Conservation (phyloP, 2,113 vertebrate genomes). For the Onychostruthus taczanowskii region DNA sequence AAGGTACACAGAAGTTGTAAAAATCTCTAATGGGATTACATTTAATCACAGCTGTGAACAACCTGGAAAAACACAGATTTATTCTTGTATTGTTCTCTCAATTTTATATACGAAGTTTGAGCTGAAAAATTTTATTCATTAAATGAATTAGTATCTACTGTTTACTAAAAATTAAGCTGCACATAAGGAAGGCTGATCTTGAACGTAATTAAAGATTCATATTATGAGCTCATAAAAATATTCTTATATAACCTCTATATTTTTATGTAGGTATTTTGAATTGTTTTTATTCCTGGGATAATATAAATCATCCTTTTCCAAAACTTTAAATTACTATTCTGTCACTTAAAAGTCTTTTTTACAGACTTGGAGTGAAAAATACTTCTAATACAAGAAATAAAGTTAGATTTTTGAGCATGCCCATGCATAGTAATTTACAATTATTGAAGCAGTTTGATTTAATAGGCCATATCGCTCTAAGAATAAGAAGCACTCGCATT, state of each 20-base stretch:
- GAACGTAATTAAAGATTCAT: background rate
- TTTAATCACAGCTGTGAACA: background rate
- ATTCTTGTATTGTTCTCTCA: background rate
- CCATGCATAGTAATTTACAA: conserved; percentile 34
- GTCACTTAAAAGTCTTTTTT: conserved; percentile 13
- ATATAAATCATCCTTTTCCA: background rate
- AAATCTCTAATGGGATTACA: background rate
- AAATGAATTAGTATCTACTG: background rate
- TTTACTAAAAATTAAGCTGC: background rate
- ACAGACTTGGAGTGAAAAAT: conserved; percentile 48
- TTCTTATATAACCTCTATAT: background rate
- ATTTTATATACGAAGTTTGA: background rate
- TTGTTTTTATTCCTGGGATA: conserved; percentile 5
- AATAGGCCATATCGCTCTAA: conserved; percentile 40
- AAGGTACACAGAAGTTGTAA: background rate
- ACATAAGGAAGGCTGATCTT: background rate
- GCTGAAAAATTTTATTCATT: background rate
- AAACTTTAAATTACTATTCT: conserved; percentile 27
- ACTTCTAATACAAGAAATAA: conserved; percentile 66
- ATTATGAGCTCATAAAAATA: background rate
- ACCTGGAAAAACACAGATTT: background rate
- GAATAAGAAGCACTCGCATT: conserved; percentile 42
- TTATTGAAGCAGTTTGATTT: conserved; percentile 67
- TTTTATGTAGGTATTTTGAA: background rate
- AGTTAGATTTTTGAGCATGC: conserved; percentile 43